These are phyloP conservation scores for Drosophila multiciliata DNA, from an alignment of 2,888 invertebrate genomes.

Conservation along the genomic window DNA sequence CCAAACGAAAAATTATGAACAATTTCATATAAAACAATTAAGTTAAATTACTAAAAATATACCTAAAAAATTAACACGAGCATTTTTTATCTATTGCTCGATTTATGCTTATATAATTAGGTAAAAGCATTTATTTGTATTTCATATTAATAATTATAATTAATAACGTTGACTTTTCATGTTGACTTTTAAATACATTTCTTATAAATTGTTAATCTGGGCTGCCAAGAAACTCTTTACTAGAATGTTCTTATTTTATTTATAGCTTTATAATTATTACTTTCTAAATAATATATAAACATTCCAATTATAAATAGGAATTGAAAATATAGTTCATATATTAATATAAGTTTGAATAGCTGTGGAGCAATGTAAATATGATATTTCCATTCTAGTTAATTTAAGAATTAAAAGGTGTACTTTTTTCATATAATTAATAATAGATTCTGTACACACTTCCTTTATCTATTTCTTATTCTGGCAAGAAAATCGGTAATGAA, in stretches of 20 bases:
- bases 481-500: not conserved
- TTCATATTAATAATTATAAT: not conserved
- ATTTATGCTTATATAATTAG: not conserved
- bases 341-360: not conserved
- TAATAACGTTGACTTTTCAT: not conserved
- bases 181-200: not conserved
- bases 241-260: not conserved
- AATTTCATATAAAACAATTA: slow-evolving; percentile 1
- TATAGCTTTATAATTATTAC: not conserved
- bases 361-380: not conserved
- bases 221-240: not conserved
- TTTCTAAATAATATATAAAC: not conserved
- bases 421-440: not conserved
- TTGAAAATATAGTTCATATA: not conserved
- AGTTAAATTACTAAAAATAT: not conserved
- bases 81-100: not conserved
- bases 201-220: not conserved
- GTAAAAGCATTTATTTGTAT: not conserved
- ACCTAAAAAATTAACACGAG: not conserved
- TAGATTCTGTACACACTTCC: not conserved
- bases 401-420: not conserved
- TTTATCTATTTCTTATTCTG: not conserved
- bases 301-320: not conserved
- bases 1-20: not conserved
- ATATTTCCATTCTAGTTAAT: not conserved